Base-by-base conservation (phyloP, 2,797 vertebrate genomes). In the Argyrosomus regius region DNA sequence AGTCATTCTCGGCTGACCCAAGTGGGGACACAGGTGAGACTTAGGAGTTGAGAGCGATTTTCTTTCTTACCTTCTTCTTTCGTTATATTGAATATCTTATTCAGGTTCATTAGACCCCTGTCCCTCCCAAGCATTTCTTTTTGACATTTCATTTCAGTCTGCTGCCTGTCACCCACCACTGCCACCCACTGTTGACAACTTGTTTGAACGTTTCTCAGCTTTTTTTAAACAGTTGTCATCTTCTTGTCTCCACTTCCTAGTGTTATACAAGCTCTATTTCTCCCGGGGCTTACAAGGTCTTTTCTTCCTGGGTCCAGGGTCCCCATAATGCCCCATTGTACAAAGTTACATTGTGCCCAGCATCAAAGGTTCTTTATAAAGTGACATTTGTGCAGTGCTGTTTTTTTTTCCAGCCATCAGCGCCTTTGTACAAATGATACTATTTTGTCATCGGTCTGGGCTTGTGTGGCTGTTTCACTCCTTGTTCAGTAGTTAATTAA, bases 401-500 rank as follows among this genome's bases (percentile, higher is more conserved):
- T 9, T 13, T 31, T 6, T n/a, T 43, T 75, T 58, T 35, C 20
- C n/a, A 35, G 31, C 5, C 2, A 57, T 53, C 60, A 48, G 41
- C 3, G 3, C 28, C 57, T 72, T 68, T 62, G 71, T 31, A 46
- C 11, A 74, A 62, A 74, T 31, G 52, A 10, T 61, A 8, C 22
- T 5, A 17, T 48, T 77, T 57, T 59, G 75, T 81, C 79, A 77
- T 88, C 81, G 53, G 48, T 77, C 54, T 64, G 28, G 16, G 22
- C 49, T 52, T 75, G 43, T 79, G 53, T 54, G 39, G 41, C 72
- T 71, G 17, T 67, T 66, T 66, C 56, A 11, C 6, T 54, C 20
- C 26, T 61, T 75, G 24, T 57, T 71, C 59, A 59, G 31, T 43
- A 48, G n/a, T 67, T 72, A 61, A n/a, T 78, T 80, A 31, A 74